Evolutionary conservation across 2,113 vertebrate species (phyloP).

Genomic region (Trogon surrucura): DNA sequence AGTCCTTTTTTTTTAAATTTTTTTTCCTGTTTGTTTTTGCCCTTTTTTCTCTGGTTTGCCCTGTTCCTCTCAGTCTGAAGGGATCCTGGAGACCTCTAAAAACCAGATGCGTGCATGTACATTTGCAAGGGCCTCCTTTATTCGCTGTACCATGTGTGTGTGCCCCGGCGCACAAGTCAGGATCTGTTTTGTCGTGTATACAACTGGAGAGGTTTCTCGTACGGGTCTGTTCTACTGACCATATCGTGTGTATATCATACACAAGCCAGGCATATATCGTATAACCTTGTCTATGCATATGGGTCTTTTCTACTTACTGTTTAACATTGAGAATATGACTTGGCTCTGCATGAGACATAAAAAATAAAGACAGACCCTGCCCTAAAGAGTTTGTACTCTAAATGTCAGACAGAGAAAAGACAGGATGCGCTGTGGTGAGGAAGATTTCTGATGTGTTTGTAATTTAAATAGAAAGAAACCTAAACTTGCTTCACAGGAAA

Average conservation of each 20-base stretch:
- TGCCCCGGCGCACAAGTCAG: background rate
- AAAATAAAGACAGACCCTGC: slow-evolving; percentile 18
- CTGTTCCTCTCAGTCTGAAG: background rate
- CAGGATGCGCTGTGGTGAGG: slow-evolving; percentile 51
- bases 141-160: background rate
- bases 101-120: background rate
- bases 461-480: slow-evolving; percentile 33
- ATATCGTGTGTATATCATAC: background rate
- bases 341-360: background rate
- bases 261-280: background rate
- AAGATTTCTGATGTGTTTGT: slow-evolving; percentile 52
- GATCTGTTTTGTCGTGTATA: background rate
- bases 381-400: slow-evolving; percentile 45
- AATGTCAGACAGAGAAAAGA: slow-evolving; percentile 63
- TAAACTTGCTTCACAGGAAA: slow-evolving; percentile 51
- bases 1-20: too few species aligned
- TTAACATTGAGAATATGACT: background rate
- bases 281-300: background rate
- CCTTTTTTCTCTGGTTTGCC: background rate
- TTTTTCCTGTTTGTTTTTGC: too few species aligned
- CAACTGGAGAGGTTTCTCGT: background rate
- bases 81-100: background rate
- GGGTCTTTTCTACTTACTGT: background rate
- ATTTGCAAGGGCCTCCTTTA: background rate
- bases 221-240: background rate